phyloP scores from a whole-genome alignment of 1,140 invertebrate genomes.

The Plectrocnemia conspersa region DNA sequence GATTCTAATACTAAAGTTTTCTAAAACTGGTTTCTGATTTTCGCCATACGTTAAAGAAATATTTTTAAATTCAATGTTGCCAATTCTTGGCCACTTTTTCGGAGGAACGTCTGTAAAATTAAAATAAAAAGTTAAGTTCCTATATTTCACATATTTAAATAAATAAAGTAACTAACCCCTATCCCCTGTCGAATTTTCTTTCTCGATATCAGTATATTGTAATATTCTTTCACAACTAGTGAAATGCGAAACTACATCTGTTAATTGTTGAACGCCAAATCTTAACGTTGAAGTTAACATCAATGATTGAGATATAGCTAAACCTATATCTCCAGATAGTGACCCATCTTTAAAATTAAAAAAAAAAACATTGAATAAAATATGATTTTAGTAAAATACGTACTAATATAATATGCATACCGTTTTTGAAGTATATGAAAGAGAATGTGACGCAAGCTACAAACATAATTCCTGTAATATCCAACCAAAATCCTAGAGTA shows the following conservation, averaged over 20 bases:
- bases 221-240: slow-evolving; percentile 73
- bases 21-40: slow-evolving; percentile 54
- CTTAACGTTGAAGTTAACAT: slow-evolving; percentile 73
- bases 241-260: slow-evolving; percentile 72
- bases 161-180: slow-evolving; percentile 18
- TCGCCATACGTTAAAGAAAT: slow-evolving; percentile 54
- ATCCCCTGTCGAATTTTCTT: slow-evolving; percentile 24
- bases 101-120: slow-evolving; percentile 36
- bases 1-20: slow-evolving; percentile 53
- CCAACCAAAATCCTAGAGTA: slow-evolving; percentile 69
- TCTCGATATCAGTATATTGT: slow-evolving; percentile 65
- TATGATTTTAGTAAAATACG: neutral
- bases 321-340: slow-evolving; percentile 54
- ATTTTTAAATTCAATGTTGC: slow-evolving; percentile 55
- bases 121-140: slow-evolving; percentile 4
- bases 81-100: slow-evolving; percentile 57
- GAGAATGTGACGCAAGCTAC: slow-evolving; percentile 56
- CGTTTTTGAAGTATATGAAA: slow-evolving; percentile 44
- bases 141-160: neutral
- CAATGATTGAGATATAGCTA: slow-evolving; percentile 67
- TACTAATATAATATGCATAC: slow-evolving; percentile 34
- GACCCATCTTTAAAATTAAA: neutral
- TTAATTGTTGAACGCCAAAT: slow-evolving; percentile 69
- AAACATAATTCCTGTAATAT: slow-evolving; percentile 57
- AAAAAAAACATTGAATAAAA: neutral